These are phyloP conservation scores for Greenwoodochromis staneri DNA, from an alignment of 2,113 vertebrate genomes.

Conservation along the genomic window DNA sequence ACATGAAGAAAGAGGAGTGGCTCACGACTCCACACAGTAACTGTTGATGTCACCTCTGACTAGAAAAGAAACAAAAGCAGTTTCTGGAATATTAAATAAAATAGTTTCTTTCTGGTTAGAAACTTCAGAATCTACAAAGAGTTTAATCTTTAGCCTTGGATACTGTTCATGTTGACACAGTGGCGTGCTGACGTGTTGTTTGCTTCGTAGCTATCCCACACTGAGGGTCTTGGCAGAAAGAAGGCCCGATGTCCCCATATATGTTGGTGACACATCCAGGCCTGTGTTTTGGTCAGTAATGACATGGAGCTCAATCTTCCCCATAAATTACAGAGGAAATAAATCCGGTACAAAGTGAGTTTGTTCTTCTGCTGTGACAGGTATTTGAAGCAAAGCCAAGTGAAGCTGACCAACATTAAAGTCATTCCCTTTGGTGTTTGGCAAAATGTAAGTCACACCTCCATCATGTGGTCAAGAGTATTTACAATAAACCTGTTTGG, in stretches of 20 bases:
- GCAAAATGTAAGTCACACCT: constrained; percentile 65
- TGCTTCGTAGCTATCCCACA: constrained; percentile 45
- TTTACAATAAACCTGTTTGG: not conserved
- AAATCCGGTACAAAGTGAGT: not conserved
- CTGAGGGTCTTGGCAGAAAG: constrained; percentile 60
- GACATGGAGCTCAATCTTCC: not conserved
- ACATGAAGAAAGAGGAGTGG: not conserved
- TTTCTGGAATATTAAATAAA: not conserved
- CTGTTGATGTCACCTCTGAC: not conserved
- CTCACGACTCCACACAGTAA: not conserved
- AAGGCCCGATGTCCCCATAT: constrained; percentile 72
- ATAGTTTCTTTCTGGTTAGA: not conserved
- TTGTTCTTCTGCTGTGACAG: not conserved
- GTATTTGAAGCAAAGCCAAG: constrained; percentile 68
- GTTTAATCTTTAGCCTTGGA: not conserved
- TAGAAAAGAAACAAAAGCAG: not conserved
- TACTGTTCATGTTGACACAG: not conserved
- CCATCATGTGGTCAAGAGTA: not conserved
- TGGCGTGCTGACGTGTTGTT: not conserved
- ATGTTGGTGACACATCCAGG: constrained; percentile 75
- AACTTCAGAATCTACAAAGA: not conserved
- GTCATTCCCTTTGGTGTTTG: constrained; percentile 74
- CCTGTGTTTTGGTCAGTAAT: constrained; percentile 34
- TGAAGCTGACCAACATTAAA: constrained; percentile 73
- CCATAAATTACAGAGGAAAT: not conserved